Base-by-base conservation (phyloP, 1,140 invertebrate genomes). In the Drosophila nebulosa region DNA sequence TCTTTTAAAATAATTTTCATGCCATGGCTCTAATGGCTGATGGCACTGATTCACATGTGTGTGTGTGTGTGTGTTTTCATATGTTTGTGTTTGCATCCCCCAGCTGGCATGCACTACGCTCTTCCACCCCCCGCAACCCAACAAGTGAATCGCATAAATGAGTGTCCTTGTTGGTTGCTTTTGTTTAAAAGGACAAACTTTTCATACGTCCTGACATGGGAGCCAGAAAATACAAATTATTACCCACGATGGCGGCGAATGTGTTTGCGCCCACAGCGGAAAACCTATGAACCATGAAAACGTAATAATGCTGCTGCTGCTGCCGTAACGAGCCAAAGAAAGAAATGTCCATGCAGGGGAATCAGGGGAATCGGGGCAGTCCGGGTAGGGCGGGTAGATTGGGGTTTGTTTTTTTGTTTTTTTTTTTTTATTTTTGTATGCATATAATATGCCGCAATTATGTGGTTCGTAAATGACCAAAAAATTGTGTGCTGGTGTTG, bases 371-470 rank as follows among this genome's bases (percentile, higher is more conserved):
- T 32, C 24, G 24, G 58, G 24, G 6, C 9, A 7, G 14, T 18
- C n/a, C 0, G n/a, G n/a, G n/a, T n/a, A n/a, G n/a, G n/a, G n/a
- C n/a, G n/a, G n/a, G n/a, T n/a, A n/a, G n/a, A n/a, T n/a, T n/a
- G n/a, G n/a, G n/a, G n/a, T n/a, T n/a, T n/a, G n/a, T n/a, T n/a
- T n/a, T n/a, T n/a, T n/a, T n/a, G n/a, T n/a, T n/a, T n/a, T 42
- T 30, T n/a, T 14, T 60, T 59, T 55, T 64, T 59, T 56, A 36
- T 63, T 63, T 55, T 27, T 74, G 62, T 77, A 65, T 74, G 78
- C 78, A 88, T 88, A 88, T 83, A 83, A 88, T 88, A 88, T 78
- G 68, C 83, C 84, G 72, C 83, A 88, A 88, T 88, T 88, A 88
- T 88, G 83, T 88, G 83, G 83, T 88, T 61, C 63, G 83, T 83